These are phyloP conservation scores for Argyresthia goedartella DNA, from an alignment of 2,888 invertebrate genomes.

Conservation along the genomic window DNA sequence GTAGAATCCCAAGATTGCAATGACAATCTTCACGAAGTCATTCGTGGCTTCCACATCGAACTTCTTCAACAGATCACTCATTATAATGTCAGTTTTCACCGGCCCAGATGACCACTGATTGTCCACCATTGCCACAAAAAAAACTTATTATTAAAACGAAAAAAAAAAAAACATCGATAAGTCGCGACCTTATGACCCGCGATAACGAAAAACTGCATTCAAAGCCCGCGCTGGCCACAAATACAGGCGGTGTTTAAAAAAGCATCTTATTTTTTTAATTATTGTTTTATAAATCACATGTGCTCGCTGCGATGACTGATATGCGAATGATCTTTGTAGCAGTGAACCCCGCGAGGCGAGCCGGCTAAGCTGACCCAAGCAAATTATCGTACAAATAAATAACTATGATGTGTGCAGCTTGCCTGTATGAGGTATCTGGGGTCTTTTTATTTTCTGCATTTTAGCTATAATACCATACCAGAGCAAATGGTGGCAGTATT, in stretches of 20 bases:
- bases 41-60: constrained; percentile 46
- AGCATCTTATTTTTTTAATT: constrained; percentile 6
- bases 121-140: constrained; percentile 43
- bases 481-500: not conserved
- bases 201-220: constrained; percentile 36
- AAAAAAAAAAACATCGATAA: constrained; percentile 39
- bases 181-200: constrained; percentile 24
- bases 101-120: constrained; percentile 47
- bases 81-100: constrained; percentile 50
- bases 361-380: constrained; percentile 21
- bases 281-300: not conserved
- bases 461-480: not conserved
- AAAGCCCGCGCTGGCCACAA: constrained; percentile 23
- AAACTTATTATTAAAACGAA: constrained; percentile 13
- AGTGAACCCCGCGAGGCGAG: constrained; percentile 14
- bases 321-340: constrained; percentile 22
- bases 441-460: not conserved
- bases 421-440: not conserved
- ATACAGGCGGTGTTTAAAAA: constrained; percentile 7
- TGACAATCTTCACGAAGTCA: constrained; percentile 44
- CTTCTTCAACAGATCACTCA: constrained; percentile 59
- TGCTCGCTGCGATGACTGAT: not conserved
- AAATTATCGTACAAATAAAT: constrained; percentile 16
- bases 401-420: constrained; percentile 8
- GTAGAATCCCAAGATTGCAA: constrained; percentile 49